Evolutionary conservation across 2,888 invertebrate genomes (phyloP).

Genomic region (Drosophila sordidula): DNA sequence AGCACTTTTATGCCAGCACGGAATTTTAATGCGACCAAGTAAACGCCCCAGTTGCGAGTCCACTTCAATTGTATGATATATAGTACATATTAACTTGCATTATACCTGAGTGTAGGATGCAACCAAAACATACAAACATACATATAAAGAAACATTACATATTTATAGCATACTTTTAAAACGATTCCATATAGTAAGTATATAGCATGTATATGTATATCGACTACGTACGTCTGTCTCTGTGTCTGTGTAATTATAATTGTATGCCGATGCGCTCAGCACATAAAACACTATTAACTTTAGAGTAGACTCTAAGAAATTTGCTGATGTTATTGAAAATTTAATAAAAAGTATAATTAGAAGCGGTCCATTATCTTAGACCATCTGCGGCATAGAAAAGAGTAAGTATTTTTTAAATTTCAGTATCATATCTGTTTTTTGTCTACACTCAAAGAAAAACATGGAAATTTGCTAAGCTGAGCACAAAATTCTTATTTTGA

Average conservation of each 20-base stretch:
- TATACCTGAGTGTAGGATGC: slow-evolving; percentile 38
- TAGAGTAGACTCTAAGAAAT: slow-evolving; percentile 71
- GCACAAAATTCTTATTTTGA: too few species aligned
- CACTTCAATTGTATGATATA: slow-evolving; percentile 57
- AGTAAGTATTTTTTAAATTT: background rate
- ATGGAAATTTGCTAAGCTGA: too few species aligned
- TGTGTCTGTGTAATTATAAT: slow-evolving; percentile 42
- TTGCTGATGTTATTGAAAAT: slow-evolving; percentile 79
- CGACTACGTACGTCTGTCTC: slow-evolving; percentile 30
- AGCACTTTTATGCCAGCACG: slow-evolving; percentile 48
- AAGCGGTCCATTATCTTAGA: background rate
- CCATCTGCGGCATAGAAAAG: too few species aligned
- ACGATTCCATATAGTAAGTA: slow-evolving; percentile 41
- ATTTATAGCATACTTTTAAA: slow-evolving; percentile 72
- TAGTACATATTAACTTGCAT: slow-evolving; percentile 13
- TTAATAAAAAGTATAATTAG: slow-evolving; percentile 62
- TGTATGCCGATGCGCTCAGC: slow-evolving; percentile 41
- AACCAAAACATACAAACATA: slow-evolving; percentile 18
- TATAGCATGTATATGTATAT: slow-evolving; percentile 43
- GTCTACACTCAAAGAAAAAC: too few species aligned
- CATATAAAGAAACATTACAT: slow-evolving; percentile 32
- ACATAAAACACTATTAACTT: slow-evolving; percentile 74
- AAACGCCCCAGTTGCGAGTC: slow-evolving; percentile 61
- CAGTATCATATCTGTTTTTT: too few species aligned
- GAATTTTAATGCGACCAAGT: slow-evolving; percentile 74